phyloP scores from a whole-genome alignment of 2,113 vertebrate genomes.

The Pelobates fuscus region DNA sequence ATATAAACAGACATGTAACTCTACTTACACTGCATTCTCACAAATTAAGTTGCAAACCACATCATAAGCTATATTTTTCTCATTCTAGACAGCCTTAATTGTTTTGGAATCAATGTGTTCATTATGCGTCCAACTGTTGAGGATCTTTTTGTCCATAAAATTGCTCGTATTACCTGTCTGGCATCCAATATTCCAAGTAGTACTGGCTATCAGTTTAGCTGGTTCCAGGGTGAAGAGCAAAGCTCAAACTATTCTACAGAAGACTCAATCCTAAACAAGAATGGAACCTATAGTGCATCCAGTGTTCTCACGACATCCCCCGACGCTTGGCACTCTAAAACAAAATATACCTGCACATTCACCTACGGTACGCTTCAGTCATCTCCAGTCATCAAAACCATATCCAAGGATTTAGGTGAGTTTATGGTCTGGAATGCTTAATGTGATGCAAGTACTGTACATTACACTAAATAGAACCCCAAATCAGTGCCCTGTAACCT shows the following conservation, averaged over 20 bases:
- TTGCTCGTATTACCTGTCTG: not conserved
- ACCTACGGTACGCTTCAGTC: fast-evolving
- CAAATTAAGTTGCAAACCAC: too few relatives aligned
- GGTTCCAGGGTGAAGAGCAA: not conserved
- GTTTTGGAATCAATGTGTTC: conserved; percentile 21
- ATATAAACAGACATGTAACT: too few relatives aligned
- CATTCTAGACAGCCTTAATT: not conserved
- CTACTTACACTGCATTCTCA: too few relatives aligned
- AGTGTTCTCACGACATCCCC: not conserved
- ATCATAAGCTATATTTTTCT: too few relatives aligned
- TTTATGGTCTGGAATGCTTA: not conserved
- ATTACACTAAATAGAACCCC: too few relatives aligned
- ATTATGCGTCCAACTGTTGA: conserved; percentile 10
- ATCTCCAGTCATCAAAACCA: not conserved
- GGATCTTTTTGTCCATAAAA: conserved; percentile 12
- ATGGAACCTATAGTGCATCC: not conserved
- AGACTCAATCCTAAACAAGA: not conserved
- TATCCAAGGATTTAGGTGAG: not conserved
- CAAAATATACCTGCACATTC: conserved; percentile 16
- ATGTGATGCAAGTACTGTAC: too few relatives aligned
- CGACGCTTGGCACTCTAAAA: not conserved
- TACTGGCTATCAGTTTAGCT: not conserved
- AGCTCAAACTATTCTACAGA: not conserved
- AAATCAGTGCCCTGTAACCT: too few relatives aligned
- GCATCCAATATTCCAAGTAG: not conserved